Evolutionary conservation across 2,888 invertebrate species (phyloP), one percentile per base, ranked within the genome.

Genomic region (Cryptosula pallasiana): DNA sequence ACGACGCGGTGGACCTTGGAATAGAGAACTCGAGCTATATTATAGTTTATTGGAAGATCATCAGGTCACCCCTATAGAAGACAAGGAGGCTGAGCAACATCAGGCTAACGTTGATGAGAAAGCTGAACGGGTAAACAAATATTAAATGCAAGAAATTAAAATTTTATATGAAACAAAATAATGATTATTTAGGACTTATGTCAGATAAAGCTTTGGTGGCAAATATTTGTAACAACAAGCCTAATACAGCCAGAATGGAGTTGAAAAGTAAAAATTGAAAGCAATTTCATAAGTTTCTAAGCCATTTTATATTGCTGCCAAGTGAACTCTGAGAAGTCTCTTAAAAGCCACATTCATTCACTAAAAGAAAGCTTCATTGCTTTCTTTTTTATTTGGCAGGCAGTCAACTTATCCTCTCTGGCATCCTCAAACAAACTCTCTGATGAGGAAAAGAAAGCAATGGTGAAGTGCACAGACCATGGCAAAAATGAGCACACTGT

Each of bases 11-110:
- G 63, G 63, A 5, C 63, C 63, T 13, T 63, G 63, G 63, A 63
- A 63, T 32, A 63, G 63, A 34, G 63, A 63, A 32, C 63, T 63
- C 9, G 63, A 63, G 32, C 63, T 63, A 13, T 63, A 63, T 32
- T 63, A 63, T 34, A 32, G 32, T 63, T 34, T 63, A 27, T 32
- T 63, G 2, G 63, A 63, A 32, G 63, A 63, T 5, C 32, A 63
- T 27, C 63, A 63, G n/a, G 63, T 63, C 34, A 63, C 63, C 63
- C 63, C 63, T 27, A 63, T 63, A 16, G 32, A 63, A 63, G 63
- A 63, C 32, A 9, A 63, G 27, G 29, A 63, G 32, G 63, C 63
- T 32, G 9, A 25, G 27, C 5, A 63, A n/a, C 63, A 63, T 32
- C 63, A 63, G 63, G 63, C 32, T 63, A 63, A 63, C 5, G 63